Evolutionary conservation across 2,113 vertebrate species (phyloP).

Genomic region (Paratilapia polleni): DNA sequence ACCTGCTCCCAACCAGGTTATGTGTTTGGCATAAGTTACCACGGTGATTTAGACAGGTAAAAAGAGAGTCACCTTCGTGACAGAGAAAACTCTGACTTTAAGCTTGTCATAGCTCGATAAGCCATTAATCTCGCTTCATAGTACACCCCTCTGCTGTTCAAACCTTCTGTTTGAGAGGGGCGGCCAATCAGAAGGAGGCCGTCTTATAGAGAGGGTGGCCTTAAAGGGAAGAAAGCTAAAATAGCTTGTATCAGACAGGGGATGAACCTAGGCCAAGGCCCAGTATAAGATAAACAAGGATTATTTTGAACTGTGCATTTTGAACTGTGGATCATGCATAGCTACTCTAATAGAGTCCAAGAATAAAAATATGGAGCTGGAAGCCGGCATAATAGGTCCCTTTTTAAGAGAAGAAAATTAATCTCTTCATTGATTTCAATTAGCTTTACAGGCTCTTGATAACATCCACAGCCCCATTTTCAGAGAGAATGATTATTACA

Average conservation of each 20-base stretch:
- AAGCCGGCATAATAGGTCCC: background rate
- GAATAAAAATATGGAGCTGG: background rate
- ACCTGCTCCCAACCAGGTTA: no score
- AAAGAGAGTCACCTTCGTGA: no score
- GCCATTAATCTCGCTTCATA: no score
- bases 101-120: no score
- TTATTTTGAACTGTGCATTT: slow-evolving; percentile 3
- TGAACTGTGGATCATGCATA: background rate
- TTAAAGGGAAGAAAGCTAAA: background rate
- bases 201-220: background rate
- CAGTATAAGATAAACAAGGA: background rate
- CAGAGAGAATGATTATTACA: slow-evolving; percentile 30
- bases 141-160: background rate
- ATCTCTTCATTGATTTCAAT: slow-evolving; percentile 22
- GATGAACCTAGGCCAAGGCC: background rate
- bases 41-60: no score
- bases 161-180: background rate
- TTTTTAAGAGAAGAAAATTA: background rate
- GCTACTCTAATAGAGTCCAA: background rate
- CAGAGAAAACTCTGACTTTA: no score
- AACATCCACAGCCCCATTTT: slow-evolving; percentile 6
- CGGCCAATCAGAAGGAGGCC: background rate
- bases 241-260: background rate
- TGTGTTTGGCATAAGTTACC: no score
- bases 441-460: slow-evolving; percentile 36